A percentile compares a stretch with the other conserved stretches of the same genome.
Evolutionary conservation across 2,888 invertebrate genomes (phyloP).

Genomic region (Lepidocyrtoides sp.): DNA sequence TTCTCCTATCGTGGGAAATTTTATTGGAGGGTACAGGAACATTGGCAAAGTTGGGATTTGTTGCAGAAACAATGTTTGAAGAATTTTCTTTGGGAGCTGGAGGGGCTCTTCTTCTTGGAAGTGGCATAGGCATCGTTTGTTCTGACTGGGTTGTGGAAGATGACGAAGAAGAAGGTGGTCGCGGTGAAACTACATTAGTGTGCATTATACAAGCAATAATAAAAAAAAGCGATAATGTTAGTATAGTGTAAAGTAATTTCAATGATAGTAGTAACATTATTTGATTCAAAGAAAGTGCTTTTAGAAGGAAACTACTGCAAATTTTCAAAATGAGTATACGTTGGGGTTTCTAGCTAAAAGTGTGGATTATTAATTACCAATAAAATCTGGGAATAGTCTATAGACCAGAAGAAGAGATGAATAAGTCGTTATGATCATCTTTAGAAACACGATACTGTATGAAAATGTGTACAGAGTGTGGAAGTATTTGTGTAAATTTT

Average conservation of each 20-base stretch:
- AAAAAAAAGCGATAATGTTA: slow-evolving; percentile 71
- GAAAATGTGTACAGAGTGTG: neutral
- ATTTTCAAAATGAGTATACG: too few relatives aligned
- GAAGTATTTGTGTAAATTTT: neutral
- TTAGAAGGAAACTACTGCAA: slow-evolving; percentile 13
- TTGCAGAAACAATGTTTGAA: neutral
- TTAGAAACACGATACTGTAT: too few relatives aligned
- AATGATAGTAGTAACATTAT: neutral
- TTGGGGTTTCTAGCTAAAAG: too few relatives aligned
- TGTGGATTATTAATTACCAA: too few relatives aligned
- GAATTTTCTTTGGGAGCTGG: slow-evolving; percentile 60
- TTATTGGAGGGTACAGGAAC: slow-evolving; percentile 29
- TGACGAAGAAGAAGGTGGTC: slow-evolving; percentile 69
- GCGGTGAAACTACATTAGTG: slow-evolving; percentile 77
- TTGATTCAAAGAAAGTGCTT: neutral
- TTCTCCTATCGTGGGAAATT: slow-evolving; percentile 34
- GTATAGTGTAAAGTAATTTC: slow-evolving; percentile 45
- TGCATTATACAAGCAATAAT: slow-evolving; percentile 81
- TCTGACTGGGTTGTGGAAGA: slow-evolving; percentile 26
- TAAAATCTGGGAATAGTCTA: too few relatives aligned
- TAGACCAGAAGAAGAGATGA: too few relatives aligned
- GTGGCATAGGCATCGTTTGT: slow-evolving; percentile 69
- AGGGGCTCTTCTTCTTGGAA: slow-evolving; percentile 70
- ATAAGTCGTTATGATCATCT: too few relatives aligned
- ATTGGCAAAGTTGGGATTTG: neutral